Evolutionary conservation across 2,888 invertebrate species (phyloP).

Genomic region (Trichopria drosophilae): DNA sequence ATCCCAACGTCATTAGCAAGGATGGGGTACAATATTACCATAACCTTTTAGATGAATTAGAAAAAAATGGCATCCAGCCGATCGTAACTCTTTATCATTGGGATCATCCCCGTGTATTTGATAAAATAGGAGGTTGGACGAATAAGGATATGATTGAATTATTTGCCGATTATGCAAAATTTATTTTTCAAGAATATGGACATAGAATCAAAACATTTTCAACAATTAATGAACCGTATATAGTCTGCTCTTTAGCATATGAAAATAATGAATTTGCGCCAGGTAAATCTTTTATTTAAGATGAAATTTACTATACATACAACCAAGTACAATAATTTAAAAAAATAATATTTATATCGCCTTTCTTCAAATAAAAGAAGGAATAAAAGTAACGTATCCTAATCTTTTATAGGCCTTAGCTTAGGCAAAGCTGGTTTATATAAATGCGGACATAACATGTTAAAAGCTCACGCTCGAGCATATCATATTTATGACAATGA

Average conservation of each 20-base stretch:
- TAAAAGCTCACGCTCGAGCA: constrained; percentile 73
- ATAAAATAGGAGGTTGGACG: constrained; percentile 70
- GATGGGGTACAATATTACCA: constrained; percentile 60
- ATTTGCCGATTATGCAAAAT: constrained; percentile 67
- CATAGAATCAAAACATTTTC: constrained; percentile 71
- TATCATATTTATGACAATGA: constrained; percentile 67
- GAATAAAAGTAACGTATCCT: neutral
- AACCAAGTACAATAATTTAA: neutral
- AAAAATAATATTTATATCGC: neutral
- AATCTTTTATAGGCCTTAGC: constrained; percentile 41
- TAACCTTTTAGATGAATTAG: constrained; percentile 56
- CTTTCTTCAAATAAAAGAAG: neutral
- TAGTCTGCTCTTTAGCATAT: constrained; percentile 62
- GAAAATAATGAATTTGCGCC: constrained; percentile 38
- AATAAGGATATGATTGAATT: constrained; percentile 69
- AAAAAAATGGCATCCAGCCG: constrained; percentile 68
- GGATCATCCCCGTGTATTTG: constrained; percentile 70
- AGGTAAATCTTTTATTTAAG: constrained; percentile 31
- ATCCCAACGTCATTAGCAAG: constrained; percentile 49
- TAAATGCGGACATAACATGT: constrained; percentile 70
- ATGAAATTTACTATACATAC: too few species aligned
- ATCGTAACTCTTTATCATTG: constrained; percentile 74
- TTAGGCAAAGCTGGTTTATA: constrained; percentile 66
- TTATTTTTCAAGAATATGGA: constrained; percentile 66
- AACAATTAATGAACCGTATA: constrained; percentile 76